Conservation (phyloP, 2,797 vertebrate genomes). For the Ceyx erithaca region DNA sequence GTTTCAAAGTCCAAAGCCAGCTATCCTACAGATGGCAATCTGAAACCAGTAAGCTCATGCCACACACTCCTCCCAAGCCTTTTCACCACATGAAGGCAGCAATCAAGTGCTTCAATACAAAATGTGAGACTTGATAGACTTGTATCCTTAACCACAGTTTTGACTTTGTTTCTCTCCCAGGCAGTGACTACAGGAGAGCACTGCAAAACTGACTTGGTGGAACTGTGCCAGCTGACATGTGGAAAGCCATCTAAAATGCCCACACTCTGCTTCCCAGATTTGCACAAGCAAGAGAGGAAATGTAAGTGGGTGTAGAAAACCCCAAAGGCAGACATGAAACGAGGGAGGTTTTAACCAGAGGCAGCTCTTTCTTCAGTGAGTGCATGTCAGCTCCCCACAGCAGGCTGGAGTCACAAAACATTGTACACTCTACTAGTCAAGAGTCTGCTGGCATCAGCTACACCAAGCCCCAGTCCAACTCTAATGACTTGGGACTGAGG, state of each 20-base stretch:
- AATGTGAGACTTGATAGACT: neutral
- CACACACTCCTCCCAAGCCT: neutral
- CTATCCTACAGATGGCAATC: neutral
- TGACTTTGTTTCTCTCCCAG: neutral
- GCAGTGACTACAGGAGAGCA: rapidly evolving
- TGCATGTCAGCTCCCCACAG: neutral
- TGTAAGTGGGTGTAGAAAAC: neutral
- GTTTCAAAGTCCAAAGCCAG: neutral
- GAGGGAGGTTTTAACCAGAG: neutral
- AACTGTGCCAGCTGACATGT: neutral
- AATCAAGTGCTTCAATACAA: neutral
- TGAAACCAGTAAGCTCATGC: neutral
- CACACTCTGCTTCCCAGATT: neutral
- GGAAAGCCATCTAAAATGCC: neutral
- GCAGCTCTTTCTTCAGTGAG: neutral
- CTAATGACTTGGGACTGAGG: neutral
- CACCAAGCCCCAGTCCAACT: neutral
- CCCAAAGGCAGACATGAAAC: neutral
- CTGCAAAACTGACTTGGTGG: neutral
- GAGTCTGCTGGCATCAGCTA: neutral
- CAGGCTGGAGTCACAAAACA: neutral
- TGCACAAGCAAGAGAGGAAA: neutral
- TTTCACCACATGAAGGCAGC: neutral
- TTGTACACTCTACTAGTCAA: rapidly evolving
- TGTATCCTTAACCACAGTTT: neutral